Conservation (phyloP, 2,113 vertebrate species). For the Arothron firmamentum region DNA sequence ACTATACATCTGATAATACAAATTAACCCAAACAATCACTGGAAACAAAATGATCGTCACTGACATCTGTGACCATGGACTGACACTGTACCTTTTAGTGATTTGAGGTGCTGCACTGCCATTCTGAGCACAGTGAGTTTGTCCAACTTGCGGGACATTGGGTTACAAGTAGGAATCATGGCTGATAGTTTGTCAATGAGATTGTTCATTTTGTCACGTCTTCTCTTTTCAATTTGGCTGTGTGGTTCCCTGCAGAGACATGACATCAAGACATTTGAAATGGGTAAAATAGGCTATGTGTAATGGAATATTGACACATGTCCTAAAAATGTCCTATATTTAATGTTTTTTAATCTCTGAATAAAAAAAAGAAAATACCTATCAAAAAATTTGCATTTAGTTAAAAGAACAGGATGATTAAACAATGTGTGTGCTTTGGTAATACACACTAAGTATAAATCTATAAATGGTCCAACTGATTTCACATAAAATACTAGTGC, state of each 20-base stretch:
- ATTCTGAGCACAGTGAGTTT: slow-evolving; percentile 90
- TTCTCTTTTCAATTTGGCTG: slow-evolving; percentile 90
- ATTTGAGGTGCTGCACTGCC: slow-evolving; percentile 89
- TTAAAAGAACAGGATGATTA: background rate
- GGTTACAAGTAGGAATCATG: slow-evolving; percentile 89
- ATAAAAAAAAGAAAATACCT: too few relatives aligned
- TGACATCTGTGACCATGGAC: background rate
- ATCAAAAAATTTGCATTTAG: too few relatives aligned
- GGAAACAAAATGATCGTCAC: background rate
- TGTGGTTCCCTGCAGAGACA: slow-evolving; percentile 82
- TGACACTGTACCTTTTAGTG: slow-evolving; percentile 79
- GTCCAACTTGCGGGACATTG: slow-evolving; percentile 85
- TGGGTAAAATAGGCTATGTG: background rate
- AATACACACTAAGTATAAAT: too few relatives aligned
- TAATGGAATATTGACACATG: too few relatives aligned
- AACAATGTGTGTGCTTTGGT: too few relatives aligned
- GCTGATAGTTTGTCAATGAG: slow-evolving; percentile 88
- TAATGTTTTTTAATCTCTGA: too few relatives aligned
- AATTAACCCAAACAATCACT: too few relatives aligned
- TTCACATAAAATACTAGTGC: too few relatives aligned
- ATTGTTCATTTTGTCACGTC: slow-evolving; percentile 92
- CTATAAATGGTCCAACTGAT: too few relatives aligned
- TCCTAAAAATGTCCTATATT: too few relatives aligned
- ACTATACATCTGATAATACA: too few relatives aligned
- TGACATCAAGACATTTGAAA: background rate